phyloP scores from a whole-genome alignment of 1,140 invertebrate species.

The Trichoplusia ni region DNA sequence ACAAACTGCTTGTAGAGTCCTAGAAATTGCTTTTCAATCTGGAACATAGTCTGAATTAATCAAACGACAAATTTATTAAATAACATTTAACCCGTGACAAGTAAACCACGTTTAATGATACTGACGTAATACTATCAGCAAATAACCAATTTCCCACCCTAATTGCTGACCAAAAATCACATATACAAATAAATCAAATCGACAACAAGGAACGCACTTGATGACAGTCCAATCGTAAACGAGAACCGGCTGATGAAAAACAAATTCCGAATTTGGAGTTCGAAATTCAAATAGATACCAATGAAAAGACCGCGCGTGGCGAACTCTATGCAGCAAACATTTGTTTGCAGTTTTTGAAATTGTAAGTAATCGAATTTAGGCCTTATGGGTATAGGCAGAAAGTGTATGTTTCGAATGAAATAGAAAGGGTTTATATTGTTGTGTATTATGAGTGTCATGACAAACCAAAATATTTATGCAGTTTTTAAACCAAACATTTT shows the following conservation, averaged over 20 bases:
- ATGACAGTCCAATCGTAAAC: constrained; percentile 69
- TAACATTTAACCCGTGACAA: not conserved
- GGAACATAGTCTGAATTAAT: not conserved
- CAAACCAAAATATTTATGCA: constrained; percentile 33
- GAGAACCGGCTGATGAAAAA: constrained; percentile 75
- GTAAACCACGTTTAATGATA: constrained; percentile 31
- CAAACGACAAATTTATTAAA: not conserved
- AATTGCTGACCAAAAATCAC: constrained; percentile 61
- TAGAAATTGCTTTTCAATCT: too few relatives aligned
- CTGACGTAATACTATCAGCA: constrained; percentile 40
- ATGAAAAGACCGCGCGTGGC: constrained; percentile 74
- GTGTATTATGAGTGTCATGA: constrained; percentile 1
- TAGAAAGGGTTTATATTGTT: not conserved
- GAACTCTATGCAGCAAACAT: constrained; percentile 45
- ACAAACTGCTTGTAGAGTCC: too few relatives aligned
- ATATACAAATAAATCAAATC: constrained; percentile 70
- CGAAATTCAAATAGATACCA: constrained; percentile 78
- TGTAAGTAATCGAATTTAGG: constrained; percentile 25
- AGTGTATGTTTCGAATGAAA: not conserved
- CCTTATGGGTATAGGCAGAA: constrained; percentile 16
- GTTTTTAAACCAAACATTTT: constrained; percentile 2
- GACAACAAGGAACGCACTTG: constrained; percentile 66
- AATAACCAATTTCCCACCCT: constrained; percentile 46
- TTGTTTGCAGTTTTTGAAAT: constrained; percentile 12
- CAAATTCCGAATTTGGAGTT: constrained; percentile 75